A percentile compares a stretch with the other conserved stretches of the same genome.
These are phyloP conservation scores for Melanotaenia duboulayi DNA, from an alignment of 2,113 vertebrate genomes.

Conservation along the genomic window DNA sequence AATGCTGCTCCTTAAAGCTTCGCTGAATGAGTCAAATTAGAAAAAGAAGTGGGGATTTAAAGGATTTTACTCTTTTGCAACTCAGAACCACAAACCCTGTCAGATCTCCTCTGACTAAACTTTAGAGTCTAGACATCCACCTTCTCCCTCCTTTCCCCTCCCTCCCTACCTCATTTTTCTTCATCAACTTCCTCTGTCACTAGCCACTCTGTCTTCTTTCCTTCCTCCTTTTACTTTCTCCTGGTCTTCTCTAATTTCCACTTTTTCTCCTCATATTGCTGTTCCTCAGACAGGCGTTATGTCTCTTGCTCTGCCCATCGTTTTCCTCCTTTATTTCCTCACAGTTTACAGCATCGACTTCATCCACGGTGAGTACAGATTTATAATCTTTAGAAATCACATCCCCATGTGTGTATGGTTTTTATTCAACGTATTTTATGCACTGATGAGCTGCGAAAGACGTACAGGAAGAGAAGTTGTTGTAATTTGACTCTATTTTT, in stretches of 20 bases:
- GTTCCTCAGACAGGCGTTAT: constrained; percentile 7
- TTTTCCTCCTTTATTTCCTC: constrained; percentile 31
- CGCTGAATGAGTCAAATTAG: neutral
- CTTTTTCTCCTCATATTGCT: neutral
- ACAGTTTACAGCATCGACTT: neutral
- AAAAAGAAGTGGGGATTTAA: constrained; percentile 26
- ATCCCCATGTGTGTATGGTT: neutral
- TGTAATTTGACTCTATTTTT: neutral
- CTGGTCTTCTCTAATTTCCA: neutral
- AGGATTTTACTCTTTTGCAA: constrained; percentile 41
- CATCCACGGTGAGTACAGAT: constrained; percentile 41
- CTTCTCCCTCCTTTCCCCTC: neutral
- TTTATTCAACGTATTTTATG: neutral
- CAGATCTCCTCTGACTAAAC: constrained; percentile 31
- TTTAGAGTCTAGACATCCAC: constrained; percentile 57
- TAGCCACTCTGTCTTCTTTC: constrained; percentile 1
- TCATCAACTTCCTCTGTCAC: constrained; percentile 7
- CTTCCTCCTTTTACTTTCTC: neutral
- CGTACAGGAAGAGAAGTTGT: neutral
- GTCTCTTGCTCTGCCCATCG: neutral
- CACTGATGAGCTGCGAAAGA: neutral
- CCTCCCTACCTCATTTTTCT: constrained; percentile 20
- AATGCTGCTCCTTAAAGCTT: neutral
- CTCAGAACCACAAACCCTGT: constrained; percentile 39
- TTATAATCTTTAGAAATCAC: neutral